phyloP scores from a whole-genome alignment of 2,888 invertebrate species.

The Teinopalpus imperialis region DNA sequence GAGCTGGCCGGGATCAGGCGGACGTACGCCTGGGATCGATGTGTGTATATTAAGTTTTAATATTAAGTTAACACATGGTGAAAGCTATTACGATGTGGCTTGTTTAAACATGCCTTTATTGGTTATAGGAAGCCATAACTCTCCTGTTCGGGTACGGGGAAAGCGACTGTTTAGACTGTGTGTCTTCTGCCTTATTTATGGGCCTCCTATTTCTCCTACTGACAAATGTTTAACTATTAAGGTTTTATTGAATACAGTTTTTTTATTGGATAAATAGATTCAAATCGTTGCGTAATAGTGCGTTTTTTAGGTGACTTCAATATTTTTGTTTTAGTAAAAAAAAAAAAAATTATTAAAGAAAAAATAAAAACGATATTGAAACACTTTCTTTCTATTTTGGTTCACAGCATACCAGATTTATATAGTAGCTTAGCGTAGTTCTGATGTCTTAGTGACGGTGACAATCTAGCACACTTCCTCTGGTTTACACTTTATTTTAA shows the following conservation, averaged over 20 bases:
- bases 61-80: conserved; percentile 21
- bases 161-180: conserved; percentile 19
- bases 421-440: too few species aligned
- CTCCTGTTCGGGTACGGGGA: conserved; percentile 21
- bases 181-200: conserved; percentile 21
- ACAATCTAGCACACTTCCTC: too few species aligned
- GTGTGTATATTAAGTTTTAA: conserved; percentile 6
- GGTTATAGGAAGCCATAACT: conserved; percentile 26
- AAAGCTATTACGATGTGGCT: conserved; percentile 16
- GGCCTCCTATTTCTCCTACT: conserved; percentile 17
- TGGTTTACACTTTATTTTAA: too few species aligned
- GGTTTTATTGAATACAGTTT: conserved; percentile 9
- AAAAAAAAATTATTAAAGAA: too few species aligned
- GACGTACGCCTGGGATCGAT: not conserved
- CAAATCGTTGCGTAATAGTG: not conserved
- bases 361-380: too few species aligned
- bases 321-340: too few species aligned
- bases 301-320: too few species aligned
- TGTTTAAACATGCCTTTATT: conserved; percentile 20
- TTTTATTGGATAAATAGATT: conserved; percentile 10
- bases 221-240: conserved; percentile 22
- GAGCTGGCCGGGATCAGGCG: not conserved
- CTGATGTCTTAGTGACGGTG: too few species aligned
- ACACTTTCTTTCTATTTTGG: too few species aligned
- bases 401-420: too few species aligned